Evolutionary conservation across 2,888 invertebrate species (phyloP), one percentile per base, ranked within the genome.

Genomic region (Meandrusa payeni): DNA sequence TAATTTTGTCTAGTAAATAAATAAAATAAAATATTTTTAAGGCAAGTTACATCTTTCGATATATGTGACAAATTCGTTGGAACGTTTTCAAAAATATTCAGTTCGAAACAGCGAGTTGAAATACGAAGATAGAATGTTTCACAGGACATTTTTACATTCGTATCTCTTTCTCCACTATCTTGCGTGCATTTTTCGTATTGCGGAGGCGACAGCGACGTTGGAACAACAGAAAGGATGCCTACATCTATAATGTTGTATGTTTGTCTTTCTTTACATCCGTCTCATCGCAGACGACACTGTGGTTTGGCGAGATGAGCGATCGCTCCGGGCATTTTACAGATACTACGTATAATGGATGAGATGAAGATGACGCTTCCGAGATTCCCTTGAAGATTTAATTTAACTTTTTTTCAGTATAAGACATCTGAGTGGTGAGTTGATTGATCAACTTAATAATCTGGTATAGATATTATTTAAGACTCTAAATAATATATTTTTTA

Each of bases 291-390:
- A 29, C 37, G 10, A 13, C 27, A 17, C 23, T 29, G 32, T 33
- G 41, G 28, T 6, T 9, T 19, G 12, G 24, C 32, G 41, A 15
- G 17, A 36, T 41, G 23, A 41, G 34, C 41, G 41, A 41, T 41
- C 28, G 41, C 34, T 36, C 17, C 1, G 10, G 26, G 28, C 34
- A 10, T 15, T 15, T 12, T 19, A 15, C 20, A 27, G 41, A 24
- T 26, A 33, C 11, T 11, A 20, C 19, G 32, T 20, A n/a, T 33
- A 34, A 33, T 34, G 20, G 27, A 41, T 22, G 33, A 38, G n/a
- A 22, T 22, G 5, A 11, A 10, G 10, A 39, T 34, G 13, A 24
- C 24, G 15, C 34, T 34, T 34, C 34, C 9, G 34, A 15, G 20
- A 15, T 34, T 34, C 24, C 24, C n/a, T n/a, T n/a, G n/a, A n/a